A percentile compares a stretch with the other conserved stretches of the same genome.
Evolutionary conservation across 2,797 vertebrate species (phyloP).

Genomic region (Halcyon smyrnensis): DNA sequence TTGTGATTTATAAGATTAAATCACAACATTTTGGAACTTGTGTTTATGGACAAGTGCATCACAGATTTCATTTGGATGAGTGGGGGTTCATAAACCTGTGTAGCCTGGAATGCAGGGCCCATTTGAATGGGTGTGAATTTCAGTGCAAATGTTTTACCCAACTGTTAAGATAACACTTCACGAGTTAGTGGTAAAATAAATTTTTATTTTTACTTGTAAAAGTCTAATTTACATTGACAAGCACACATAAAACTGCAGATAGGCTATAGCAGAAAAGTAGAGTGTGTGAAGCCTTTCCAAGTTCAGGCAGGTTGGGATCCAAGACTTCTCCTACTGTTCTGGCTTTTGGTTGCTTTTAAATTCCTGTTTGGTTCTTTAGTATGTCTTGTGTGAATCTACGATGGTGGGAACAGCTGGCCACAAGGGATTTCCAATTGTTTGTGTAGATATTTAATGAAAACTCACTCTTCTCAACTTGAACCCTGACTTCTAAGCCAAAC

Average conservation of each 20-base stretch:
- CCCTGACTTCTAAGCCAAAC: not conserved
- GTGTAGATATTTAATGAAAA: not conserved
- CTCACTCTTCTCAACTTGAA: not conserved
- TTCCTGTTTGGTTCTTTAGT: not conserved
- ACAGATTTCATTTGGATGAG: not conserved
- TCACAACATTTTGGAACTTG: too few relatives aligned
- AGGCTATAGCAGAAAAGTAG: not conserved
- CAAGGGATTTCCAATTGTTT: not conserved
- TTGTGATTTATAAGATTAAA: too few relatives aligned
- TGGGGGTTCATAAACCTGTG: not conserved
- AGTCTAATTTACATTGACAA: constrained; percentile 1
- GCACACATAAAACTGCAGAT: not conserved
- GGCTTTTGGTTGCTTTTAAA: constrained; percentile 2
- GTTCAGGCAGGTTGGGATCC: not conserved
- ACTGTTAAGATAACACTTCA: not conserved
- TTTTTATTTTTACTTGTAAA: not conserved
- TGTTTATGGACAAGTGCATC: not conserved
- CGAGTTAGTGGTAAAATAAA: not conserved
- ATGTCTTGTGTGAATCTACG: not conserved
- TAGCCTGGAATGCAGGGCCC: not conserved
- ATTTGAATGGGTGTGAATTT: not conserved
- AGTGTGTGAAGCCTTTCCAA: constrained; percentile 5
- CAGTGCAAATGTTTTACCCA: not conserved
- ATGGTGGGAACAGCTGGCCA: not conserved
- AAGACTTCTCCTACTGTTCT: not conserved